Conservation (phyloP, 92 coral and sea anemone genomes). For the Siderastrea radians region DNA sequence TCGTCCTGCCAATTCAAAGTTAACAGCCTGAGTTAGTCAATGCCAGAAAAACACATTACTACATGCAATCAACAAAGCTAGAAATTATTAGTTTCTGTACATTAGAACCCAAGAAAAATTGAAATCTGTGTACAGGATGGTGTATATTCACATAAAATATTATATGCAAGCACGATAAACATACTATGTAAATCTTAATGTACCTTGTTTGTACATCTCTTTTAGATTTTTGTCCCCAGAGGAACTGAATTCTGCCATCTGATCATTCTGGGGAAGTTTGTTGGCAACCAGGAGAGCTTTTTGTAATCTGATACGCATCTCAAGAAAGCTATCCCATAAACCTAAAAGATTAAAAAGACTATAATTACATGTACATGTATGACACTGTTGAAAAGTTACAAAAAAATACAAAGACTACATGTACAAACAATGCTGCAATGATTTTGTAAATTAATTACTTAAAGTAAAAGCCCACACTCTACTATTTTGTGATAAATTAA, state of each 20-base stretch:
- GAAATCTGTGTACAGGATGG: too few species aligned
- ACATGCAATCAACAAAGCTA: not conserved
- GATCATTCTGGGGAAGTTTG: constrained; percentile 85
- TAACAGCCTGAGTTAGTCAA: not conserved
- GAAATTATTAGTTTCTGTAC: too few species aligned
- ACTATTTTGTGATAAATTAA: too few species aligned
- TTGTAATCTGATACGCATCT: constrained; percentile 90
- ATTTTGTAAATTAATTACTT: too few species aligned
- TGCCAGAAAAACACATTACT: not conserved
- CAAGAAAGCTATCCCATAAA: constrained; percentile 97
- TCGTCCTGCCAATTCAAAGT: constrained; percentile 54
- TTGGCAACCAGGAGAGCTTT: constrained; percentile 87
- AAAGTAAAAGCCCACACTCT: too few species aligned
- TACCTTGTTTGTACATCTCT: constrained; percentile 77
- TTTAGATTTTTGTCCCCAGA: constrained; percentile 73
- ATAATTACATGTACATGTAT: too few species aligned
- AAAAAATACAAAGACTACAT: too few species aligned
- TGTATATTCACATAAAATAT: too few species aligned
- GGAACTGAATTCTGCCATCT: constrained; percentile 46
- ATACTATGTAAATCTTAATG: not conserved
- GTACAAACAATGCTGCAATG: too few species aligned
- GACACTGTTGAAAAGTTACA: too few species aligned
- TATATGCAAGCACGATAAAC: too few species aligned
- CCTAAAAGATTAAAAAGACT: constrained; percentile 43
- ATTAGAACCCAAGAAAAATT: too few species aligned